Base-by-base conservation (phyloP, 1,140 invertebrate species). In the Polyergus mexicanus region DNA sequence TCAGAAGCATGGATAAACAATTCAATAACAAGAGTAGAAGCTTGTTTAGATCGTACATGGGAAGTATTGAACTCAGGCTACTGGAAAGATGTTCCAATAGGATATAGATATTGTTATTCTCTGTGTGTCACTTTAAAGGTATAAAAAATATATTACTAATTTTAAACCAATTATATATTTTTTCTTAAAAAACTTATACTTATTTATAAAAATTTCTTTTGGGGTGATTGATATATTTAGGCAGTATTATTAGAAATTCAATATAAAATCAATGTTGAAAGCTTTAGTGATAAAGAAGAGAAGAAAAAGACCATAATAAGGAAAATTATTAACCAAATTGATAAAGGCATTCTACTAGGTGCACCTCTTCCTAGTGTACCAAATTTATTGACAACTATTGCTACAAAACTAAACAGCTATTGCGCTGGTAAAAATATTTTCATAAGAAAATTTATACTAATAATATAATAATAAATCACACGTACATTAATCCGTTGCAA, bases 271-370 rank as follows among this genome's bases (percentile, higher is more conserved):
- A 13, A 78, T 69, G 56, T 38, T 62, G 58, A 81, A 75, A 32
- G 77, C 86, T 86, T 11, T 35, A 22, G 5, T 10, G 56, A 83
- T 69, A 63, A 22, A 60, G 32, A 80, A 19, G 32, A 80, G 19
- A 86, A 87, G 10, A 86, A 88, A 13, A 72, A 85, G 54, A 88
- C 91, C 72, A 74, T 86, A 65, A 90, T 96, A 13, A 92, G 95
- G 89, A 93, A 96, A 88, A 95, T 96, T 54, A 96, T 98, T 69
- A 95, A 97, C 93, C 96, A 96, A 78, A 96, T 98, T 93, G 98
- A 99, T 94, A 96, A 97, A 95, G 98, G 98, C 3, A 95, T 98
- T 84, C 93, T 99, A 25, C 97, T 98, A 95, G 98, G 98, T 13
- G 97, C 97, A 63, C 97, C 97, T 10, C 88, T 97, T 86, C 92